Evolutionary conservation across 2,888 invertebrate species (phyloP), one percentile per base, ranked within the genome.

Genomic region (Agonum fuliginosum): DNA sequence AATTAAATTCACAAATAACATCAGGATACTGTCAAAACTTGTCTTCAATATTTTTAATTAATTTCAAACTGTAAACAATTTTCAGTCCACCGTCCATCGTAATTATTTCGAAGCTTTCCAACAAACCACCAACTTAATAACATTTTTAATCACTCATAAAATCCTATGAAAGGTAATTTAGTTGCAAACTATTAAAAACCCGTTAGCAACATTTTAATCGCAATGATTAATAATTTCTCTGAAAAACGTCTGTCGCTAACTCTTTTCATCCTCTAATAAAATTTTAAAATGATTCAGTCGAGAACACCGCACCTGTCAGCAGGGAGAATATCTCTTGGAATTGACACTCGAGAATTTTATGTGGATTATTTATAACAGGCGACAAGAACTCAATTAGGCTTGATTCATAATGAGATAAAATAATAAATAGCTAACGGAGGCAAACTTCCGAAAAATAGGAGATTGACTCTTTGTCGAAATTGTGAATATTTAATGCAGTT

Each of bases 301-400:
- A 48, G 34, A 65, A 34, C 17, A 30, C 34, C 30, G 27, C 65
- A 65, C 34, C 34, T 37, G 30, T 34, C 65, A 17, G 19, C 65
- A 27, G 6, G 34, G 14, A 20, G 34, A 30, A 27, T 34, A 65
- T 19, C 65, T 24, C n/a, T 30, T n/a, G 34, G 37, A 34, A 73
- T 43, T 58, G 43, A 24, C 73, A 54, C 19, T 24, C 5, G 3
- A 27, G 54, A 72, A 34, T 73, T 73, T 73, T 41, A 37, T 58
- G n/a, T 73, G 73, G 73, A 72, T 72, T 72, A 72, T 72, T 72
- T 17, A 72, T 72, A 51, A 51, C 34, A n/a, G 17, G 19, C 30
- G 58, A 41, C 54, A 51, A 22, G 73, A 34, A 41, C 58, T 41
- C 73, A 73, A 58, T 73, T 34, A 62, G 37, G 30, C 73, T 73